A percentile compares a stretch with the other conserved stretches of the same genome.
Conservation (phyloP, 37 sponge, comb jelly and placozoan genomes). For the Oopsacas minuta region DNA sequence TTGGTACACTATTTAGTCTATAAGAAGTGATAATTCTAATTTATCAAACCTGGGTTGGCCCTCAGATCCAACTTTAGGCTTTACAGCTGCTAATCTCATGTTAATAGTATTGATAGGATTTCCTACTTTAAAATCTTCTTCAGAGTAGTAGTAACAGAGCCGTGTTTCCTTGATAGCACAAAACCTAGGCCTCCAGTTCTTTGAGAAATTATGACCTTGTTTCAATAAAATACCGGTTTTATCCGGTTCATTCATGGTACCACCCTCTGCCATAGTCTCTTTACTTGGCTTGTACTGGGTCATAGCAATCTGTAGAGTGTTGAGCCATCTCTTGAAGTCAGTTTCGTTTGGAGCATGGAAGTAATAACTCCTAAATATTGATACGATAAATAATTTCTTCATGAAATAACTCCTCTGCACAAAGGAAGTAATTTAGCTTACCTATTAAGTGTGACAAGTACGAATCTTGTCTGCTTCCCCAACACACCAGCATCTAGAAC, state of each 20-base stretch:
- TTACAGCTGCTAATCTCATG: conserved; percentile 45
- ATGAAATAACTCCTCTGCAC: background rate
- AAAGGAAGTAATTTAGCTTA: background rate
- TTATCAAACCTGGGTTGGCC: background rate
- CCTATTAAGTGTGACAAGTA: background rate
- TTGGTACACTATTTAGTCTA: no score
- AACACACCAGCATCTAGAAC: background rate
- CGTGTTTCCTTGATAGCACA: background rate
- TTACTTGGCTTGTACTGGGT: conserved; percentile 31
- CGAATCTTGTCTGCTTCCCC: background rate
- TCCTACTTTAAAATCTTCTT: conserved; percentile 37
- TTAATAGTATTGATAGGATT: conserved; percentile 63
- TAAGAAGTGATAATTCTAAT: no score
- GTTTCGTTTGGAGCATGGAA: conserved; percentile 11
- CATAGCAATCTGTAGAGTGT: conserved; percentile 69
- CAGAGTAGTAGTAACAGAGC: background rate
- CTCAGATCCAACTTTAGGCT: conserved; percentile 30
- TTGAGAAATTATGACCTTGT: conserved; percentile 38
- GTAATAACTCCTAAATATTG: background rate
- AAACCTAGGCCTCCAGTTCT: background rate
- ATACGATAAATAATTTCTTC: background rate
- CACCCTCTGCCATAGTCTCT: conserved; percentile 21
- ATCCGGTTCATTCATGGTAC: conserved; percentile 40
- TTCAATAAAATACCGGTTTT: conserved; percentile 51
- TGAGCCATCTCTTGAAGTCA: conserved; percentile 52